Conservation (phyloP, 92 coral and sea anemone genomes). For the Porites divaricata region DNA sequence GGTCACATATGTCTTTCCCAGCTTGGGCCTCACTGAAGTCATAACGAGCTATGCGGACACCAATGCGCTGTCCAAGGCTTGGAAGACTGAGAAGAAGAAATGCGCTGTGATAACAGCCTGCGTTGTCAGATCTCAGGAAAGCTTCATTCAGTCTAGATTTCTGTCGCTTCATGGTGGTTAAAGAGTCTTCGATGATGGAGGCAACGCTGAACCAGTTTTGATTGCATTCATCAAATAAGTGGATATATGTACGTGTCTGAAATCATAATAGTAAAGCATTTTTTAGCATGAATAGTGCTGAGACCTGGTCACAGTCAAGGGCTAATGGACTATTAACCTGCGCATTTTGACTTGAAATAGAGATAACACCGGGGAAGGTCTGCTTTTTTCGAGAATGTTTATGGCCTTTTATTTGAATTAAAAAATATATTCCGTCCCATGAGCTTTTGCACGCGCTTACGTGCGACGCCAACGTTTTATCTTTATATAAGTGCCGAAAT, state of each 20-base stretch:
- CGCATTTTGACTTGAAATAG: too few relatives aligned
- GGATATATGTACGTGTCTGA: conserved; percentile 32
- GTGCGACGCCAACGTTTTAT: too few relatives aligned
- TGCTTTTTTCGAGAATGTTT: background rate
- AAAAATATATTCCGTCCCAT: background rate
- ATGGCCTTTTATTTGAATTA: too few relatives aligned
- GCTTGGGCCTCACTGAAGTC: too few relatives aligned
- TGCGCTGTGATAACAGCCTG: too few relatives aligned
- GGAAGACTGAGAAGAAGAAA: too few relatives aligned
- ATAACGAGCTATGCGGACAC: too few relatives aligned
- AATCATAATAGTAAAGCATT: conserved; percentile 32
- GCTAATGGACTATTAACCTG: background rate
- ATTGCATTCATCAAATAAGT: conserved; percentile 20
- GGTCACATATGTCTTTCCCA: too few relatives aligned
- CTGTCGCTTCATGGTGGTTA: conserved; percentile 4
- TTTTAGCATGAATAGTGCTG: conserved; percentile 1
- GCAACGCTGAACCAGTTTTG: background rate
- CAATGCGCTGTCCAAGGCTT: too few relatives aligned
- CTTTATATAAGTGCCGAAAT: conserved; percentile 8
- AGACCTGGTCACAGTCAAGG: conserved; percentile 19
- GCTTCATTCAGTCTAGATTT: too few relatives aligned
- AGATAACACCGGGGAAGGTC: background rate
- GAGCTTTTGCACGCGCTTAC: conserved; percentile 6
- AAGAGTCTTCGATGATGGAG: background rate
- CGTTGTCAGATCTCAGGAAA: too few relatives aligned